Evolutionary conservation across 64 coral and sea anemone genomes (phyloP), one percentile per base, ranked within the genome.

Genomic region (Hydrozoanthus tunicans): DNA sequence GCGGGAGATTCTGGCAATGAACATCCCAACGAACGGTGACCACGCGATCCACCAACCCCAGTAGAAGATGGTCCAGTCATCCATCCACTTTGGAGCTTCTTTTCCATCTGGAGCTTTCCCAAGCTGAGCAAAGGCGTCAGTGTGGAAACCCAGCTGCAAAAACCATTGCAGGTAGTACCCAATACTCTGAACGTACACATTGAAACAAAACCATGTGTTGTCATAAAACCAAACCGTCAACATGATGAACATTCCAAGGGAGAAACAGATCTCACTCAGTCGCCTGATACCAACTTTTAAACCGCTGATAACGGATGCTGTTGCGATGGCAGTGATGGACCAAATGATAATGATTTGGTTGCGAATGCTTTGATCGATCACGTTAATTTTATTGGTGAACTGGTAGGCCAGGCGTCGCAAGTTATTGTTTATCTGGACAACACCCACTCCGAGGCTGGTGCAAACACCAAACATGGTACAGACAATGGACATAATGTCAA

Each of bases 381-480:
- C 51, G 32, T 43, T 2, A 43, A 43, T 43, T 43, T 43, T 43
- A 43, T 43, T 43, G 32, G 32, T 43, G 32, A 43, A 43, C 32
- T 43, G 32, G 32, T 43, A 43, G 0, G 32, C 51, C 3, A 74
- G 26, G 13, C 71, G 71, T 6, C 71, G 71, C 26, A 74, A 11
- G 26, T 43, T 43, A 43, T 43, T 43, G 5, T 43, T 43, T 8
- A 74, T 43, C 51, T 74, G 71, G 71, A 74, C 8, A 74, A 74
- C 71, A n/a, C 71, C 71, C 26, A 74, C 9, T 8, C 71, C 71
- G 14, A 74, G 71, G 51, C 71, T 74, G 26, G 71, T 74, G 51
- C 71, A 74, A 74, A 74, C 71, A 43, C 71, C 71, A 51, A 74
- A 74, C 71, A 74, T 74, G 71, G 71, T 74, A 17, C 71, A 74